Percentiles rank a stretch among this genome's conserved stretches.
These are phyloP conservation scores for Drosophila tsacasi DNA, from an alignment of 1,140 invertebrate genomes.

Conservation along the genomic window DNA sequence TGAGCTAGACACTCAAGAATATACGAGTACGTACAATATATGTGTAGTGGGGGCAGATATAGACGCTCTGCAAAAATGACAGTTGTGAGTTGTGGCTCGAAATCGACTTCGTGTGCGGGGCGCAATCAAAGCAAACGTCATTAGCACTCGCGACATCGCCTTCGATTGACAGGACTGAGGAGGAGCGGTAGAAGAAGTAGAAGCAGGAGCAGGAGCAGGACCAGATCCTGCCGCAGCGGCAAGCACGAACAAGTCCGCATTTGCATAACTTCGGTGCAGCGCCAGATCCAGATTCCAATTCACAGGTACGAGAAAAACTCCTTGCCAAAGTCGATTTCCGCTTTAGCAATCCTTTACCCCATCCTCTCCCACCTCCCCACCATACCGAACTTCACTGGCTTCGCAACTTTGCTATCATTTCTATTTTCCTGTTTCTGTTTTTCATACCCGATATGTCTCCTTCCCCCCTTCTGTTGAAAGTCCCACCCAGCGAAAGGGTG, in stretches of 20 bases:
- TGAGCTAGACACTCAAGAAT: constrained; percentile 37
- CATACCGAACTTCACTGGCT: background rate
- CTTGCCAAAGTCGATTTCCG: constrained; percentile 80
- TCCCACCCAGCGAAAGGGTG: constrained; percentile 13
- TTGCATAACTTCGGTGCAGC: constrained; percentile 79
- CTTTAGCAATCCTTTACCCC: constrained; percentile 29
- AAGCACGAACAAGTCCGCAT: constrained; percentile 54
- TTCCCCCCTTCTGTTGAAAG: background rate
- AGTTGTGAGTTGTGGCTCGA: constrained; percentile 62
- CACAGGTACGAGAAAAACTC: constrained; percentile 72
- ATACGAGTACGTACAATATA: constrained; percentile 6
- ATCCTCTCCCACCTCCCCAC: background rate
- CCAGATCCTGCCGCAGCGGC: constrained; percentile 34
- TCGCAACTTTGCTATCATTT: constrained; percentile 71
- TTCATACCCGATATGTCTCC: constrained; percentile 50
- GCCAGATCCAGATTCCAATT: constrained; percentile 47
- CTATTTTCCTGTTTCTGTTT: constrained; percentile 73
- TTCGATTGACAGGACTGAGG: constrained; percentile 61
- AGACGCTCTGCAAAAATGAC: constrained; percentile 59
- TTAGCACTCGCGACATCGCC: constrained; percentile 71
- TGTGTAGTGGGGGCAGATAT: constrained; percentile 12
- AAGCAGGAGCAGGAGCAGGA: constrained; percentile 16
- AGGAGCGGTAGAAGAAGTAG: constrained; percentile 1
- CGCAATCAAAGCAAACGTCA: constrained; percentile 81
- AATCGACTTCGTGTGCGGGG: constrained; percentile 43